These are phyloP conservation scores for Perca schrenkii DNA, from an alignment of 2,113 vertebrate species.

Conservation along the genomic window DNA sequence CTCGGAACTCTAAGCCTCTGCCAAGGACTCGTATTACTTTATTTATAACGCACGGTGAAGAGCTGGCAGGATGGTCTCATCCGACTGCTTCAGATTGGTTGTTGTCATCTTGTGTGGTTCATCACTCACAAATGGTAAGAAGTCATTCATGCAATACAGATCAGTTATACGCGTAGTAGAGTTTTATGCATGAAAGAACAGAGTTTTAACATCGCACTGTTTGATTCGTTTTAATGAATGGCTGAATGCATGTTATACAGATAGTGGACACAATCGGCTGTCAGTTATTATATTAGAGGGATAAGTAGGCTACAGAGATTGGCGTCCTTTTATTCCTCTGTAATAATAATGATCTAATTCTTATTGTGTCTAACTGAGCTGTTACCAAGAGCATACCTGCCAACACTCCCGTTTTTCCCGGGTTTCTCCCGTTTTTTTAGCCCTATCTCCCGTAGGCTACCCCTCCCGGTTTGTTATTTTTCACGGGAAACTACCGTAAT, in stretches of 20 bases:
- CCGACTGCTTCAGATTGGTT: constrained; percentile 51
- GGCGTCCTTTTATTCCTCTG: not conserved
- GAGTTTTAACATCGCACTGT: not conserved
- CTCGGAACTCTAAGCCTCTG: constrained; percentile 11
- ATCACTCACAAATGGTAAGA: constrained; percentile 76
- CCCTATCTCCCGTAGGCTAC: no score
- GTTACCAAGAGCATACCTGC: no score
- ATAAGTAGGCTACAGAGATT: not conserved
- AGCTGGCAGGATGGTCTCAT: constrained; percentile 71
- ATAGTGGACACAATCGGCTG: accelerated
- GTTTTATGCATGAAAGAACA: constrained; percentile 2
- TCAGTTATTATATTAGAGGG: not conserved
- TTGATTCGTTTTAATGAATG: constrained; percentile 18
- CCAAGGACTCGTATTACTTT: constrained; percentile 6
- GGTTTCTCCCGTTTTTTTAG: no score
- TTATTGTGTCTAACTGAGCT: not conserved
- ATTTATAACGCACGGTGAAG: constrained; percentile 23
- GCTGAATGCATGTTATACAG: not conserved
- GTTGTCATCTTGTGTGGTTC: constrained; percentile 65
- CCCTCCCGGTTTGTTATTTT: no score
- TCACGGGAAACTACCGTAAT: no score
- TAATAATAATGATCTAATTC: not conserved
- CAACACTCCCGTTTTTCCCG: no score
- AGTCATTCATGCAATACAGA: not conserved
- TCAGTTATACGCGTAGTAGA: not conserved